A percentile compares a stretch with the other conserved stretches of the same genome.
phyloP scores from a whole-genome alignment of 1,140 invertebrate genomes.

The Anoplophora glabripennis region DNA sequence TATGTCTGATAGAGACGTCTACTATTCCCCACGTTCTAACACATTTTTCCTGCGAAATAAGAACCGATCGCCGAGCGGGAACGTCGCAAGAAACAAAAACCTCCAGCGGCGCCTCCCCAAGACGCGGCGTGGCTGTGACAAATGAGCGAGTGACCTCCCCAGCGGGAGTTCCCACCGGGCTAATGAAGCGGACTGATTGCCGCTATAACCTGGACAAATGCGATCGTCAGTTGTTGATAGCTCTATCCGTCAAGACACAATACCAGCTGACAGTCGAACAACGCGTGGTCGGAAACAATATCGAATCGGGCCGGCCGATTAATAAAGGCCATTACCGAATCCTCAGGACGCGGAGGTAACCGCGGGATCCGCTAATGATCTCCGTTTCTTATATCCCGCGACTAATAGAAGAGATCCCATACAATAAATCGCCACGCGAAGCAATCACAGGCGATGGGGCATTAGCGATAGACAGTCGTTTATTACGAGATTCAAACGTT shows the following conservation, averaged over 20 bases:
- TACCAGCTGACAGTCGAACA: slow-evolving; percentile 34
- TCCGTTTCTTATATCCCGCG: slow-evolving; percentile 4
- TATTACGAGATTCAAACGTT: background rate
- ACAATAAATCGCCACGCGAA: background rate
- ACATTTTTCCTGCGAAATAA: background rate
- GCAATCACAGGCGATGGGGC: background rate
- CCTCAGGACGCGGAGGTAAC: slow-evolving; percentile 10
- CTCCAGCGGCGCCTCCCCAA: background rate
- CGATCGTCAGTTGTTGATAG: slow-evolving; percentile 44
- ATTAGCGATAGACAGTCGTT: too few species aligned
- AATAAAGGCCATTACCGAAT: slow-evolving; percentile 39
- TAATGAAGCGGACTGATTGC: slow-evolving; percentile 28
- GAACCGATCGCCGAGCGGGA: background rate
- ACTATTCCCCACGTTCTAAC: too few species aligned
- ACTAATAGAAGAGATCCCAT: slow-evolving; percentile 10
- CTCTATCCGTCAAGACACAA: slow-evolving; percentile 45
- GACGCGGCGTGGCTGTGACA: slow-evolving; percentile 14
- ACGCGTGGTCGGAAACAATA: slow-evolving; percentile 35
- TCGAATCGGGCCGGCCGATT: slow-evolving; percentile 33
- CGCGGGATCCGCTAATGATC: slow-evolving; percentile 20
- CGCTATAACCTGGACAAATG: slow-evolving; percentile 41
- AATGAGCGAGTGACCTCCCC: slow-evolving; percentile 17
- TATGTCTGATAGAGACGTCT: too few species aligned
- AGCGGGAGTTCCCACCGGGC: slow-evolving; percentile 3
- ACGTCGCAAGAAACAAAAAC: slow-evolving; percentile 7